Conservation (phyloP, 2,113 vertebrate species). For the Emydura subglobosa region DNA sequence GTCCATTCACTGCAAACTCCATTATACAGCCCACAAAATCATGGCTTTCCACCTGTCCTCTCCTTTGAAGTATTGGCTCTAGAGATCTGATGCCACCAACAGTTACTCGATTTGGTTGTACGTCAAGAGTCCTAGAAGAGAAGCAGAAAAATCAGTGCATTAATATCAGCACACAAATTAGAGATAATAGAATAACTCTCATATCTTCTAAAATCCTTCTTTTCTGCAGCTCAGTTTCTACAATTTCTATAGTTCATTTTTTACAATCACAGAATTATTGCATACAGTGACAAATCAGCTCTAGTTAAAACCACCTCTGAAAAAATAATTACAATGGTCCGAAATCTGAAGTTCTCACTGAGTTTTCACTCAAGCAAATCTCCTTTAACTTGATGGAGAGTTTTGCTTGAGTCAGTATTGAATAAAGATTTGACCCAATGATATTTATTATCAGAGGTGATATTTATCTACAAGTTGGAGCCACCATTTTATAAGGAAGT, state of each 20-base stretch:
- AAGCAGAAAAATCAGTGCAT: conserved; percentile 1
- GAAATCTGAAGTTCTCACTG: neutral
- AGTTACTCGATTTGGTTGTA: conserved; percentile 94
- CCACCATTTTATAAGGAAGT: neutral
- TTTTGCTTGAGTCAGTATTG: neutral
- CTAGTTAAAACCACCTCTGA: neutral
- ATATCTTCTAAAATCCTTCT: neutral
- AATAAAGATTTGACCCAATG: neutral
- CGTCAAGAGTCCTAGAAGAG: conserved; percentile 90
- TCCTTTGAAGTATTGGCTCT: conserved; percentile 91
- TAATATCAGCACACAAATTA: neutral
- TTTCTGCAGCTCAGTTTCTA: neutral
- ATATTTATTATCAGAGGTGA: neutral
- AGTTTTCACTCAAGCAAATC: neutral
- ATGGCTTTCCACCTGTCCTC: conserved; percentile 92
- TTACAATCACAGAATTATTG: neutral
- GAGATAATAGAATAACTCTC: neutral
- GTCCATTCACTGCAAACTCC: conserved; percentile 98
- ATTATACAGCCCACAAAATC: conserved; percentile 98
- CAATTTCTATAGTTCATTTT: neutral
- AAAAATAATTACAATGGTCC: neutral
- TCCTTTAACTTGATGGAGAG: neutral
- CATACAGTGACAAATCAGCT: neutral
- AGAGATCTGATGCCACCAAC: conserved; percentile 92
- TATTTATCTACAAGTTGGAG: neutral